phyloP scores from a whole-genome alignment of 2,888 invertebrate species.

The Colostygia pectinataria region DNA sequence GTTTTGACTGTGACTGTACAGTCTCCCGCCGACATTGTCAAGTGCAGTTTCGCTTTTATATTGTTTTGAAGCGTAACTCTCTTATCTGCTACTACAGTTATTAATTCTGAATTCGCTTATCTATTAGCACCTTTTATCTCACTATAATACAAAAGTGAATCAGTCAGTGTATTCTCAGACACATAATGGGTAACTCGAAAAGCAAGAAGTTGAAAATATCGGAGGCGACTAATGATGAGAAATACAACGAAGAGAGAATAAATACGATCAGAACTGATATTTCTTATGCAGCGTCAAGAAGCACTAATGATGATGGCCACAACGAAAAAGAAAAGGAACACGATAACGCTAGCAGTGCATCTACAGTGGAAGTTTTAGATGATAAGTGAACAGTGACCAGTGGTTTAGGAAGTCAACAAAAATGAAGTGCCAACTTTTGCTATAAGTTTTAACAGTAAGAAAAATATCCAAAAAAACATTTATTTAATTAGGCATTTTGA shows the following conservation, averaged over 20 bases:
- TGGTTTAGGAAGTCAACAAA: not conserved
- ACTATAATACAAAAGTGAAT: slow-evolving; percentile 33
- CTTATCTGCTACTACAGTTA: slow-evolving; percentile 35
- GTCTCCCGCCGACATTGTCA: slow-evolving; percentile 43
- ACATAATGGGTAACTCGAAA: slow-evolving; percentile 72
- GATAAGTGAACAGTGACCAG: slow-evolving; percentile 57
- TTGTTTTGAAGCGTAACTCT: slow-evolving; percentile 54
- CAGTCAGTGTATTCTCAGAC: slow-evolving; percentile 42
- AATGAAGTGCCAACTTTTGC: slow-evolving; percentile 21
- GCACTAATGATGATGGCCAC: slow-evolving; percentile 38
- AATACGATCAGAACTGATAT: slow-evolving; percentile 64
- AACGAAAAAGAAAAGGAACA: slow-evolving; percentile 60
- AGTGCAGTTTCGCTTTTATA: slow-evolving; percentile 67
- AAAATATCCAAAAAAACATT: not conserved
- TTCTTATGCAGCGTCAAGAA: slow-evolving; percentile 39
- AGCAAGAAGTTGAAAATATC: slow-evolving; percentile 73
- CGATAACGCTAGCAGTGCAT: slow-evolving; percentile 75
- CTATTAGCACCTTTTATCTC: slow-evolving; percentile 22
- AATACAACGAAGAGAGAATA: slow-evolving; percentile 54
- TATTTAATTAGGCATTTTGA: slow-evolving; percentile 2
- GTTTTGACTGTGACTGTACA: slow-evolving; percentile 50
- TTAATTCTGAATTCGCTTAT: slow-evolving; percentile 36
- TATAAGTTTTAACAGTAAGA: slow-evolving; percentile 4
- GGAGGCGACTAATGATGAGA: slow-evolving; percentile 49
- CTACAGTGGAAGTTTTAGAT: slow-evolving; percentile 75